phyloP scores from a whole-genome alignment of 2,113 vertebrate species.

The Cyphomyrus discorhynchus region DNA sequence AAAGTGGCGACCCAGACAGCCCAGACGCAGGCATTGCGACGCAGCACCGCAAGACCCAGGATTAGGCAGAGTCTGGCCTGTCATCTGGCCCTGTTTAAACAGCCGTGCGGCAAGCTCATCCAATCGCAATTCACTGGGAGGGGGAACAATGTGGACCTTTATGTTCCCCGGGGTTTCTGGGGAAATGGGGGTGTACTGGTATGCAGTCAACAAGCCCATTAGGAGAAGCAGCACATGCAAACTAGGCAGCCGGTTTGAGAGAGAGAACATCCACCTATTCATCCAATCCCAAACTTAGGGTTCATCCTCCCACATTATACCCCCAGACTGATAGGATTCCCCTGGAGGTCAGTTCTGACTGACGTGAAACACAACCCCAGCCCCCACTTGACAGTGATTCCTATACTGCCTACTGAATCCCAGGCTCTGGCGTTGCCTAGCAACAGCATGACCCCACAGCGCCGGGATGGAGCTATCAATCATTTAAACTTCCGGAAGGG shows the following conservation, averaged over 20 bases:
- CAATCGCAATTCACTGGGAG: background rate
- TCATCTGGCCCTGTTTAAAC: background rate
- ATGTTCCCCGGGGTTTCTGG: background rate
- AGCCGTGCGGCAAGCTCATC: background rate
- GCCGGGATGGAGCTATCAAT: slow-evolving; percentile 51
- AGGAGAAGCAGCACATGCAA: background rate
- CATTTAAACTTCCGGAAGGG: slow-evolving; percentile 47
- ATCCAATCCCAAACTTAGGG: background rate
- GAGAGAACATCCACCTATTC: background rate
- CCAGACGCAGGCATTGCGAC: background rate
- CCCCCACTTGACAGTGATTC: slow-evolving; percentile 3
- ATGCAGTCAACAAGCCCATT: background rate
- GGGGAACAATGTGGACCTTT: background rate
- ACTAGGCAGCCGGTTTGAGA: background rate
- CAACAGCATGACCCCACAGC: slow-evolving; percentile 47
- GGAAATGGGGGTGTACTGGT: background rate
- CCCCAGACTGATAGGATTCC: background rate
- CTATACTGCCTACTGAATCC: slow-evolving; percentile 4
- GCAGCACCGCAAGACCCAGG: background rate
- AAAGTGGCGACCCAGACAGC: background rate
- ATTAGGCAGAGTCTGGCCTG: background rate
- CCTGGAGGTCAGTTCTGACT: background rate
- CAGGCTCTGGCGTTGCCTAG: slow-evolving; percentile 44
- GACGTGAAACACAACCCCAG: background rate
- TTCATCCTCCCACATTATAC: background rate